Percentiles rank a stretch among this genome's conserved stretches.
These are phyloP conservation scores for Limonius californicus DNA, from an alignment of 1,140 invertebrate genomes.

Conservation along the genomic window DNA sequence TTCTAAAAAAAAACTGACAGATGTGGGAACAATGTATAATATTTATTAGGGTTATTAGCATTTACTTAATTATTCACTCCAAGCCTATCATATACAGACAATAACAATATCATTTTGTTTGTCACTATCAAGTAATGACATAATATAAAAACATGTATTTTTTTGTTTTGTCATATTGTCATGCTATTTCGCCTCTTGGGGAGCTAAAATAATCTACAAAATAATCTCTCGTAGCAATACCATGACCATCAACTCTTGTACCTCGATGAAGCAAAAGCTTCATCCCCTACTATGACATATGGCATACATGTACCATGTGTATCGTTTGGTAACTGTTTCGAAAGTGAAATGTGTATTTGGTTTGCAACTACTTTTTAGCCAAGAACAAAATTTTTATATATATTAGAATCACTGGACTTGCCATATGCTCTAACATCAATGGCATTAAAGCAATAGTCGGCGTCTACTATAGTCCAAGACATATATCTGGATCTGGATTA, in stretches of 20 bases:
- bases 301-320: not conserved
- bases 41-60: too few relatives aligned
- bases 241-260: not conserved
- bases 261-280: slow-evolving; percentile 6
- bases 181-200: not conserved
- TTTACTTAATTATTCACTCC: too few relatives aligned
- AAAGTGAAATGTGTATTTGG: not conserved
- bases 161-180: not conserved
- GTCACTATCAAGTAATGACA: too few relatives aligned
- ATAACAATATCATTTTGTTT: too few relatives aligned
- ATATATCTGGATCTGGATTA: too few relatives aligned
- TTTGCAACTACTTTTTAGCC: not conserved
- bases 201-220: not conserved
- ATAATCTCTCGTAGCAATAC: not conserved
- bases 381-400: not conserved
- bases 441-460: slow-evolving; percentile 47
- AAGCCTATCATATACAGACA: too few relatives aligned
- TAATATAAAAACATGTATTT: not conserved
- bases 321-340: not conserved
- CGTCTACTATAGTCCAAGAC: too few relatives aligned
- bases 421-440: slow-evolving; percentile 50
- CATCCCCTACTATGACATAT: slow-evolving; percentile 17
- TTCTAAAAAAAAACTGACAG: too few relatives aligned
- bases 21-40: too few relatives aligned
- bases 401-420: slow-evolving; percentile 39